Conservation (phyloP, 2,113 vertebrate genomes). For the Gobio gobio region DNA sequence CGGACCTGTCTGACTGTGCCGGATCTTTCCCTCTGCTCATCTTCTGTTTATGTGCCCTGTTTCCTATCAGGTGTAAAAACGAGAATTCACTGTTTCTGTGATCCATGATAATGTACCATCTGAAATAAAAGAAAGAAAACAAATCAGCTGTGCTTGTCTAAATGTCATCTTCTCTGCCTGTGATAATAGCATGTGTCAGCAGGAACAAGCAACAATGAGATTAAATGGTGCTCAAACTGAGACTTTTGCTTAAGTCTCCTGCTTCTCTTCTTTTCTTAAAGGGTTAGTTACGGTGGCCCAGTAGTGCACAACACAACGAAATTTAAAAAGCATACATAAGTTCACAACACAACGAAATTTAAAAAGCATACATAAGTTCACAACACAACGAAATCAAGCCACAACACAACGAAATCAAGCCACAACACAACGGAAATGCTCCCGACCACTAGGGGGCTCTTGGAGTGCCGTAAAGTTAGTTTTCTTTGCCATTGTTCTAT, state of each 20-base stretch:
- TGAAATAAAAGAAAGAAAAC: conserved; percentile 53
- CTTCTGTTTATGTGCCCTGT: conserved; percentile 41
- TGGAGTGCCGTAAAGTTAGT: too few relatives aligned
- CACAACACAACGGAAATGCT: too few relatives aligned
- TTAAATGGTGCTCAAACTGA: conserved; percentile 13
- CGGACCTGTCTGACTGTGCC: neutral
- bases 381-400: too few relatives aligned
- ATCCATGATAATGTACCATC: conserved; percentile 53
- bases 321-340: too few relatives aligned
- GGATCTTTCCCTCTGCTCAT: conserved; percentile 20
- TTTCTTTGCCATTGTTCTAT: too few relatives aligned
- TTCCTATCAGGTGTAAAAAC: conserved; percentile 47
- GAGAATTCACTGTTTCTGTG: conserved; percentile 55
- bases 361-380: too few relatives aligned
- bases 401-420: too few relatives aligned
- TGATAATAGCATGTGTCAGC: neutral
- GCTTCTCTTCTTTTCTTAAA: neutral
- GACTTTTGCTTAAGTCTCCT: neutral
- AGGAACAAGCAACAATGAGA: neutral
- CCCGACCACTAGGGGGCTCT: too few relatives aligned
- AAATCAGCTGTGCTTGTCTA: conserved; percentile 18
- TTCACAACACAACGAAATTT: too few relatives aligned
- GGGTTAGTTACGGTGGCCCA: too few relatives aligned
- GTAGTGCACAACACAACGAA: too few relatives aligned
- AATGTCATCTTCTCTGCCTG: conserved; percentile 21